Evolutionary conservation across 1,140 invertebrate genomes (phyloP), one percentile per base, ranked within the genome.

Genomic region (Achroia grisella): DNA sequence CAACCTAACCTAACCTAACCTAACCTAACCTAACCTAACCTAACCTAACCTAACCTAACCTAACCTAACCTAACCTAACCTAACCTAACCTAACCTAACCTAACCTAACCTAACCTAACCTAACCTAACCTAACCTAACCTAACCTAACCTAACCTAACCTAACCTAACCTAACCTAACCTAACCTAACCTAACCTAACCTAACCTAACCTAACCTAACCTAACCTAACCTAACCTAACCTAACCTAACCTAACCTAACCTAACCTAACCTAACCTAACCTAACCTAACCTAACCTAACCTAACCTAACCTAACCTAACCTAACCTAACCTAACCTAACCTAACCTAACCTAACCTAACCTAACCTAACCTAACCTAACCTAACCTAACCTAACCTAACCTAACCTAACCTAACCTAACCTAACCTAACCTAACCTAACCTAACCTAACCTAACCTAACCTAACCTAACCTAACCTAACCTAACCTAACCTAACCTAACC

Each of bases 351-450:
- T 44, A 62, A 62, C 55, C 50, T 46, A 57, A 64, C 62, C 57
- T 55, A 69, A 66, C 65, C 55, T 54, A 53, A 65, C 62, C 62
- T 55, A 60, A 60, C n/a, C n/a, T n/a, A n/a, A n/a, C n/a, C n/a
- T n/a, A n/a, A n/a, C n/a, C 55, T 51, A 66, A 69, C 62, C 57
- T 62, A 69, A 69, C 65, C 62, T 58, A 71, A 58, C 61, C 54
- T 52, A 56, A 53, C 48, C 40, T 39, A 44, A 35, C 35, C 44
- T 32, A 33, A 41, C 41, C 34, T 39, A 41, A 37, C 48, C 40
- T 32, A 39, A 41, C 41, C 39, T 39, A 43, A 33, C 48, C 44
- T 39, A 45, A 36, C 15, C 17, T 4, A 2, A 12, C 32, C 8
- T 9, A 36, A 10, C 44, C 33, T 28, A 39, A 28, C 44, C 28